Evolutionary conservation across 1,140 invertebrate genomes (phyloP).

Genomic region (Sinonovacula constricta): DNA sequence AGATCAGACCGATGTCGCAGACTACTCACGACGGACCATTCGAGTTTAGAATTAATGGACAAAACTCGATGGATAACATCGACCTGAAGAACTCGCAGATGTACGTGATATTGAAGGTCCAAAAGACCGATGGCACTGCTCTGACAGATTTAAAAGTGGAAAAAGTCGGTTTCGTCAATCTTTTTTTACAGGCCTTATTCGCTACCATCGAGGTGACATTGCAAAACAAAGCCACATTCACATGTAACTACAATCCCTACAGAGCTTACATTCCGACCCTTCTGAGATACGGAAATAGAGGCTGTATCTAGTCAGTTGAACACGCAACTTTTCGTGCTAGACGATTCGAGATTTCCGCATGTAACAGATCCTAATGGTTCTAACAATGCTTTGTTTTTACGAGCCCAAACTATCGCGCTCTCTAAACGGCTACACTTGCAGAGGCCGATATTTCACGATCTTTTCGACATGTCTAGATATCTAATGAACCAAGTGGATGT

Average conservation of each 20-base stretch:
- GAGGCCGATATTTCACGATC: conserved; percentile 16
- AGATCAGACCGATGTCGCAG: conserved; percentile 20
- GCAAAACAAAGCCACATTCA: too few relatives aligned
- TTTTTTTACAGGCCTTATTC: conserved; percentile 24
- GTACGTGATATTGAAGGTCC: conserved; percentile 3
- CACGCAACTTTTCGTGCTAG: conserved; percentile 15
- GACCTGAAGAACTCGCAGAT: conserved; percentile 29
- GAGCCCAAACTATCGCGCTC: neutral
- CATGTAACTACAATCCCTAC: too few relatives aligned
- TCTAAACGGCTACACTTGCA: conserved; percentile 1
- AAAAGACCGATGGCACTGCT: conserved; percentile 12
- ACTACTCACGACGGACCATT: conserved; percentile 29
- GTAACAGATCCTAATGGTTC: conserved; percentile 4
- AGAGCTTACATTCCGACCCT: conserved; percentile 17
- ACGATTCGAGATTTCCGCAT: neutral
- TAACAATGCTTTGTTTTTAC: conserved; percentile 19
- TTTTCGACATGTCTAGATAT: conserved; percentile 24
- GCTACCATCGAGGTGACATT: too few relatives aligned
- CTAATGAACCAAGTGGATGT: conserved; percentile 27
- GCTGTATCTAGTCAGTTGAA: neutral
- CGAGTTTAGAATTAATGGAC: conserved; percentile 37
- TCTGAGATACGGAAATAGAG: conserved; percentile 3
- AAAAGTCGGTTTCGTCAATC: neutral
- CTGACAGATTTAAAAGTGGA: neutral
- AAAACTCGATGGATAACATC: conserved; percentile 28